These are phyloP conservation scores for Pseudococcus longispinus DNA, from an alignment of 2,888 invertebrate genomes.

Conservation along the genomic window DNA sequence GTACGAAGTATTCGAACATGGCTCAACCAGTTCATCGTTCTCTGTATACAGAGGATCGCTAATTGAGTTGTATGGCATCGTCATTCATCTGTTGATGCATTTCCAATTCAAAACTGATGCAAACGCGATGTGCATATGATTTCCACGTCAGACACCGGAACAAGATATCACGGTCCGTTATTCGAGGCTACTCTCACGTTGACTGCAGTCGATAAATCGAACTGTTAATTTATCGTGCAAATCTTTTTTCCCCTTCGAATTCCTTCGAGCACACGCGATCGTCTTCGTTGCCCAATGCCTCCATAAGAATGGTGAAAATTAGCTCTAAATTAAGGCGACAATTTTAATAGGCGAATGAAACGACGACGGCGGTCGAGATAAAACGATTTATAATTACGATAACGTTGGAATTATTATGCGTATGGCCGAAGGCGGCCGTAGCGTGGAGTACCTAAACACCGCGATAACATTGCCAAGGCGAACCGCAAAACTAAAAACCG, in stretches of 20 bases:
- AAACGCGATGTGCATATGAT: neutral
- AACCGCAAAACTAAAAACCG: conserved; percentile 12
- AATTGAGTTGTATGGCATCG: neutral
- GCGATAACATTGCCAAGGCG: conserved; percentile 2
- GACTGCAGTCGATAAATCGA: neutral
- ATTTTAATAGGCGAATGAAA: neutral
- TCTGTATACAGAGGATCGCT: neutral
- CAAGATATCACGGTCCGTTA: neutral
- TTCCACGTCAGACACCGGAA: neutral
- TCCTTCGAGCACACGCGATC: neutral
- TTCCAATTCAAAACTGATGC: neutral
- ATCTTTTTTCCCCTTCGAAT: no score
- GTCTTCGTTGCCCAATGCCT: neutral
- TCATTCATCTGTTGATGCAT: neutral
- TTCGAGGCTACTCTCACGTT: neutral
- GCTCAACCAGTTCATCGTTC: neutral
- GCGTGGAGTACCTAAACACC: neutral
- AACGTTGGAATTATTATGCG: neutral
- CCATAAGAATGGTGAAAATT: neutral
- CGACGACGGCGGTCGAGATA: neutral
- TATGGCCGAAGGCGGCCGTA: neutral
- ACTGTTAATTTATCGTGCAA: no score
- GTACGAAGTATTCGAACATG: neutral
- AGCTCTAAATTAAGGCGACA: neutral
- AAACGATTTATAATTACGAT: conserved; percentile 14